Conservation (phyloP, 35 echinoderm and acorn worm genomes). For the Lytechinus variegatus region DNA sequence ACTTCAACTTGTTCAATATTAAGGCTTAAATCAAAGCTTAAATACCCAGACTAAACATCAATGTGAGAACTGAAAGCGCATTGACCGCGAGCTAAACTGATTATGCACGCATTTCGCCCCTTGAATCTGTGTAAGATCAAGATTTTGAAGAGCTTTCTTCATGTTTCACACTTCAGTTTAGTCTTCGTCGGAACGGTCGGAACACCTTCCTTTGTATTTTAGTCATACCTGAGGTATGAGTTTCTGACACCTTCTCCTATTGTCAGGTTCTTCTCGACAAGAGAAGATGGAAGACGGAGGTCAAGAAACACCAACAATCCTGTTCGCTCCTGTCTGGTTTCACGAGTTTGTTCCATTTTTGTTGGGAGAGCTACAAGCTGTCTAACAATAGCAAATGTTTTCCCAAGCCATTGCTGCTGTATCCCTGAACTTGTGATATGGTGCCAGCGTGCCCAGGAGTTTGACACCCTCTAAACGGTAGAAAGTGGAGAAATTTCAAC, state of each 20-base stretch:
- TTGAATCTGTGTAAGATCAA: neutral
- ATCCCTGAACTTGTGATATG: neutral
- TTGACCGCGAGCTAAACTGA: conserved; percentile 7
- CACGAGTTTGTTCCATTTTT: neutral
- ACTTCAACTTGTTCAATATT: neutral
- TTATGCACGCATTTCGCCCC: neutral
- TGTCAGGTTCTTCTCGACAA: neutral
- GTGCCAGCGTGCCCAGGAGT: neutral
- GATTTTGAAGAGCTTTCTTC: neutral
- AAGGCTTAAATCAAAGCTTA: neutral
- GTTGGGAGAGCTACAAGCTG: neutral
- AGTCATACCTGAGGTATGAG: neutral
- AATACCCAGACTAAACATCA: neutral
- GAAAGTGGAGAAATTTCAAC: neutral
- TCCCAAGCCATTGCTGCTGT: neutral
- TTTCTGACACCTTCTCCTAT: neutral
- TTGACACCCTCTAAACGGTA: neutral
- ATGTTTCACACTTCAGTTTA: neutral
- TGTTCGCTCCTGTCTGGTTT: neutral
- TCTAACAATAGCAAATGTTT: neutral
- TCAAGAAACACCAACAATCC: conserved; percentile 11
- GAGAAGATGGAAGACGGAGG: neutral
- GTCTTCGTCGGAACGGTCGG: neutral
- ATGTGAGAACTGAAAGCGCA: neutral
- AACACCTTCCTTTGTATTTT: neutral